phyloP scores from a whole-genome alignment of 35 echinoderm and acorn worm species.

The Ophioderma brevispina region DNA sequence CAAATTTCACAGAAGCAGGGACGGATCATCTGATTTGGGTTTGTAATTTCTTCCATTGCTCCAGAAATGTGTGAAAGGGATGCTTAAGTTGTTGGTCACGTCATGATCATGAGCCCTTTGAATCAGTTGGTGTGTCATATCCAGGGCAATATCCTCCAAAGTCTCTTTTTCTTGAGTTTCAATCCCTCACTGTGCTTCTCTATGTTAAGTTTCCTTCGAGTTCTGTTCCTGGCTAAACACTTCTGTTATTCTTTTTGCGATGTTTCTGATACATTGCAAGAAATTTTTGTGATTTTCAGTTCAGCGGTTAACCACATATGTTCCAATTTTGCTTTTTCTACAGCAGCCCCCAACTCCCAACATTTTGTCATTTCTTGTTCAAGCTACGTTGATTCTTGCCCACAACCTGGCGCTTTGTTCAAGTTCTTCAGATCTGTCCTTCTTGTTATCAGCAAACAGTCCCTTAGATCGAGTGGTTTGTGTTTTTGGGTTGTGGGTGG shows the following conservation, averaged over 20 bases:
- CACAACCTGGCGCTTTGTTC: background rate
- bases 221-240: background rate
- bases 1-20: too few species aligned
- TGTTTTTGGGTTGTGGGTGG: conserved; percentile 16
- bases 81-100: background rate
- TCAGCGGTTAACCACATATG: too few species aligned
- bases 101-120: background rate
- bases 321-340: too few species aligned
- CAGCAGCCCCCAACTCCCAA: background rate
- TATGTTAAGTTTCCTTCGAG: background rate
- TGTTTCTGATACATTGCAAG: background rate
- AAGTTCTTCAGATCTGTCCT: background rate
- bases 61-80: too few species aligned
- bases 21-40: too few species aligned
- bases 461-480: background rate
- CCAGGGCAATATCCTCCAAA: background rate
- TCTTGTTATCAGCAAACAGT: background rate
- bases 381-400: background rate
- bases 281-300: too few species aligned
- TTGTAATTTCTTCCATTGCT: too few species aligned
- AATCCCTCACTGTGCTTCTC: background rate
- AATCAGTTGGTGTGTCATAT: background rate
- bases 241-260: background rate
- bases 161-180: background rate
- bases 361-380: background rate